These are phyloP conservation scores for Lithosia quadra DNA, from an alignment of 2,888 invertebrate species.

Conservation along the genomic window DNA sequence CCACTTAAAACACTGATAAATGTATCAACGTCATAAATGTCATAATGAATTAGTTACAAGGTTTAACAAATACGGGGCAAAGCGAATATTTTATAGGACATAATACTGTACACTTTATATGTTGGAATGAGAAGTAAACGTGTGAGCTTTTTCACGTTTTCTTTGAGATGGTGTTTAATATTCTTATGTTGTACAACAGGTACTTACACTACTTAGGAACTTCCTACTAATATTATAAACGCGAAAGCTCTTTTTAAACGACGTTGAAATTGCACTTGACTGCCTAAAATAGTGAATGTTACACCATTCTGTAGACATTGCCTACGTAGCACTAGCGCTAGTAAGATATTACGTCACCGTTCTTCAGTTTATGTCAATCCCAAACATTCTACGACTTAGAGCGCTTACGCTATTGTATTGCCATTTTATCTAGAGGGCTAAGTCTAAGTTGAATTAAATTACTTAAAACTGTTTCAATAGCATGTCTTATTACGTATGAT, in stretches of 20 bases:
- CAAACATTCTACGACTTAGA: not conserved
- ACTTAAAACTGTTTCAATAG: not conserved
- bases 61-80: not conserved
- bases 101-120: not conserved
- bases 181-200: not conserved
- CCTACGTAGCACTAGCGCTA: not conserved
- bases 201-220: not conserved
- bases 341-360: not conserved
- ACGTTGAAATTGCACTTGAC: not conserved
- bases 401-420: conserved; percentile 1
- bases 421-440: not conserved
- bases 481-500: not conserved
- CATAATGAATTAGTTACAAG: not conserved
- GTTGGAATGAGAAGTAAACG: not conserved
- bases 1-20: not conserved
- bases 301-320: not conserved
- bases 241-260: not conserved
- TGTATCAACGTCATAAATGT: not conserved
- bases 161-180: not conserved
- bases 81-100: not conserved
- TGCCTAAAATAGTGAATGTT: not conserved
- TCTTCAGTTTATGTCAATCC: conserved; percentile 8
- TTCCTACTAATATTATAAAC: no score
- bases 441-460: not conserved
- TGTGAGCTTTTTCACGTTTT: not conserved